Evolutionary conservation across 1,140 invertebrate genomes (phyloP).

Genomic region (Tetragonula clypearis): DNA sequence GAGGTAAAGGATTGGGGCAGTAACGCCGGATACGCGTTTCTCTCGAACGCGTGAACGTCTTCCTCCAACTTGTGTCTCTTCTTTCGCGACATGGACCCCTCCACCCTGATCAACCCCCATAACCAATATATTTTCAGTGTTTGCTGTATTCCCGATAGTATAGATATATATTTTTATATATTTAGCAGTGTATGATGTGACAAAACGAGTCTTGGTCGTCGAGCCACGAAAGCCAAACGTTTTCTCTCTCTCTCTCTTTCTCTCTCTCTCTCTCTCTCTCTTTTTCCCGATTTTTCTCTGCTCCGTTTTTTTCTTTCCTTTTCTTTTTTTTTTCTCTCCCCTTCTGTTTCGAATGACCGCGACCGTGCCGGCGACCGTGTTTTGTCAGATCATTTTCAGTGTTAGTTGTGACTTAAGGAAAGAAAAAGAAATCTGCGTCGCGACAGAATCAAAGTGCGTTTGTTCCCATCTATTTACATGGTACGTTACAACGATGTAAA

Average conservation of each 20-base stretch:
- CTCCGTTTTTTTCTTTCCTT: not conserved
- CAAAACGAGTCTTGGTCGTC: constrained; percentile 70
- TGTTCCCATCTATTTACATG: constrained; percentile 1
- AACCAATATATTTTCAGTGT: constrained; percentile 77
- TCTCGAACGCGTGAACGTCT: not conserved
- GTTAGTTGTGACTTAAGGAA: constrained; percentile 76
- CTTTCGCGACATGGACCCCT: constrained; percentile 65
- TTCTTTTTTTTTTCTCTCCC: constrained; percentile 32
- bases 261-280: constrained; percentile 22
- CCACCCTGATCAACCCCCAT: constrained; percentile 65
- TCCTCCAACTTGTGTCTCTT: constrained; percentile 52
- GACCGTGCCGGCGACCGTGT: constrained; percentile 63
- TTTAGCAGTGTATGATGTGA: constrained; percentile 72
- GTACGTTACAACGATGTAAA: not conserved
- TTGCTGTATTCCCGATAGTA: constrained; percentile 78
- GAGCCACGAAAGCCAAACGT: constrained; percentile 5
- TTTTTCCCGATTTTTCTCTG: constrained; percentile 13
- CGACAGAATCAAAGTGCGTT: constrained; percentile 34
- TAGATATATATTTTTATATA: constrained; percentile 74
- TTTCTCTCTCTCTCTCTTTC: constrained; percentile 1
- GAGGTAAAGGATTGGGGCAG: constrained; percentile 10
- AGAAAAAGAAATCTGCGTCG: constrained; percentile 62
- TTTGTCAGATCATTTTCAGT: constrained; percentile 76
- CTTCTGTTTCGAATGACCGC: constrained; percentile 19
- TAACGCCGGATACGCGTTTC: constrained; percentile 8